Evolutionary conservation across 1,140 invertebrate genomes (phyloP), one percentile per base, ranked within the genome.

Genomic region (Littorina saxatilis): DNA sequence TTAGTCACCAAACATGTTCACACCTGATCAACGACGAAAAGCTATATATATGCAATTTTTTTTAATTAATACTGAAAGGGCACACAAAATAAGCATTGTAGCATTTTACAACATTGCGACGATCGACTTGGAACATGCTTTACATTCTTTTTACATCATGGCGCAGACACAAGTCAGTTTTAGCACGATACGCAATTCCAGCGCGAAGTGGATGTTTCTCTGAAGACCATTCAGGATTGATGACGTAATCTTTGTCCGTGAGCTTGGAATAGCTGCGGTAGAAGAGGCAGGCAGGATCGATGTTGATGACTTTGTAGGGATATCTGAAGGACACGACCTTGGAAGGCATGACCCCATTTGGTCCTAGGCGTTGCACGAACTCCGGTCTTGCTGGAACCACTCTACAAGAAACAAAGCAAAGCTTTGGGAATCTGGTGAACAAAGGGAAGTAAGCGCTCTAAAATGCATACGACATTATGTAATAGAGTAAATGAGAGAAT

Each of bases 221-320:
- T 23, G 76, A 78, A n/a, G 37, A 17, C 76, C 76, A 78, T 15
- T 78, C 76, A 2, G 76, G 76, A 37, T 61, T 61, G 58, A 78
- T 78, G 76, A 63, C 55, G 39, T 63, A 78, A 20, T 78, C 76
- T 63, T 78, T 78, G 76, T 78, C 37, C 35, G 9, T 63, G 27
- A 63, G 4, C 17, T 63, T 78, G n/a, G 76, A 61, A 55, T 58
- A 78, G 55, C 76, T 78, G 15, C 37, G 52, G 58, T 78, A 78
- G 76, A 78, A 78, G 37, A 63, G 76, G 58, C 52, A 39, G 7
- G 76, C 35, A 13, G 76, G 76, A 58, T 78, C 55, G 2, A 78
- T 20, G 76, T 35, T 78, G 17, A 13, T 61, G 23, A 78, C 55
- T n/a, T 66, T 63, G 76, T 78, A 78, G 7, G 76, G 76, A 27